phyloP scores from a whole-genome alignment of 2,113 vertebrate genomes.

The Nycticebus coucang region DNA sequence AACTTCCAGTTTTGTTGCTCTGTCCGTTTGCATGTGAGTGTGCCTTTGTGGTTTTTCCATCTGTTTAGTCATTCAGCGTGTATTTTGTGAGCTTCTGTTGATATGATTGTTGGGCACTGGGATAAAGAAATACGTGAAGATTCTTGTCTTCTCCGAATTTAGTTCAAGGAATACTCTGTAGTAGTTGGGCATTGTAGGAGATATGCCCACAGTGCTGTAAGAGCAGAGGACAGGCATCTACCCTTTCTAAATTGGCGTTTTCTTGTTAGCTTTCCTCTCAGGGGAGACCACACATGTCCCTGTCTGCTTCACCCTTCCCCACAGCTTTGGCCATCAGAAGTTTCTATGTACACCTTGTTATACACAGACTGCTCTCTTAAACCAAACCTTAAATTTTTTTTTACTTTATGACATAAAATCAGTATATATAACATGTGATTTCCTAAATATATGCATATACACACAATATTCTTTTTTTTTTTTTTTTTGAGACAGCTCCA shows the following conservation, averaged over 20 bases:
- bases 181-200: background rate
- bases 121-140: background rate
- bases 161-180: background rate
- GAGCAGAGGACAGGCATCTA: background rate
- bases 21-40: background rate
- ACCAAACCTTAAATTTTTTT: background rate
- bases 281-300: background rate
- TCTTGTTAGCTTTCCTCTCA: background rate
- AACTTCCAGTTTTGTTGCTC: background rate
- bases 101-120: background rate
- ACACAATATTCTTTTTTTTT: background rate
- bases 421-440: constrained; percentile 3
- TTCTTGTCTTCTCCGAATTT: background rate
- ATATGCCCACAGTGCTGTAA: background rate
- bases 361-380: background rate
- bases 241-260: background rate
- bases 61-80: background rate
- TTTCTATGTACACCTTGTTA: background rate
- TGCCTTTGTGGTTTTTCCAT: background rate
- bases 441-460: background rate
- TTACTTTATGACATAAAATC: constrained; percentile 23
- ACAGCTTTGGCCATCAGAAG: background rate
- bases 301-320: background rate
- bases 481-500: too few relatives aligned
- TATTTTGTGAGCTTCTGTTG: background rate